Evolutionary conservation across 2,888 invertebrate genomes (phyloP).

Genomic region (Bellardia bayeri): DNA sequence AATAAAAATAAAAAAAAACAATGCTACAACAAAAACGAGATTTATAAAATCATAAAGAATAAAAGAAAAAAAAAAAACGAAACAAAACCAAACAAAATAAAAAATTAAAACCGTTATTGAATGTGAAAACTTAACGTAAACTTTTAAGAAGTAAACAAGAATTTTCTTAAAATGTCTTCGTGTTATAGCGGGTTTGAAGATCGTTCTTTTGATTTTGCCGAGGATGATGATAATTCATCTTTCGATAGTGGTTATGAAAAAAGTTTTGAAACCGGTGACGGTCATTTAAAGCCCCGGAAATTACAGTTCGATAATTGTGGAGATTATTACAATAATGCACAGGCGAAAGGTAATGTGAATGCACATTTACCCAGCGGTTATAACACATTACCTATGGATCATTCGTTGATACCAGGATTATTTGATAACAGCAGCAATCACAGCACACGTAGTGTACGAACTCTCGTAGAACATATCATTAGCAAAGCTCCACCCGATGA

Average conservation of each 20-base stretch:
- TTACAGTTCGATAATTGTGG: slow-evolving; percentile 82
- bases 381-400: slow-evolving; percentile 73
- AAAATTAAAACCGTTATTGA: slow-evolving; percentile 8
- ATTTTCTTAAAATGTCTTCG: slow-evolving; percentile 80
- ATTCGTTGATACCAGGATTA: slow-evolving; percentile 77
- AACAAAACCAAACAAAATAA: slow-evolving; percentile 22
- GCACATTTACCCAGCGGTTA: slow-evolving; percentile 56
- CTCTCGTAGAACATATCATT: slow-evolving; percentile 79
- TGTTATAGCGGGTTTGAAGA: slow-evolving; percentile 82
- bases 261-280: slow-evolving; percentile 86
- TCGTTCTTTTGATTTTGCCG: slow-evolving; percentile 80
- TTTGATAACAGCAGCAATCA: slow-evolving; percentile 81
- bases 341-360: slow-evolving; percentile 2
- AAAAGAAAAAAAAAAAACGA: slow-evolving; percentile 30
- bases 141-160: neutral
- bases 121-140: slow-evolving; percentile 35
- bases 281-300: slow-evolving; percentile 79
- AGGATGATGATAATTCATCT: slow-evolving; percentile 86
- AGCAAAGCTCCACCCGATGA: slow-evolving; percentile 75
- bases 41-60: slow-evolving; percentile 15
- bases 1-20: slow-evolving; percentile 46
- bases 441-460: slow-evolving; percentile 80
- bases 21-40: slow-evolving; percentile 58
- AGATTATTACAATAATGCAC: slow-evolving; percentile 73
- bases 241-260: slow-evolving; percentile 92